phyloP scores from a whole-genome alignment of 1,140 invertebrate genomes.

The Tribolium madens region DNA sequence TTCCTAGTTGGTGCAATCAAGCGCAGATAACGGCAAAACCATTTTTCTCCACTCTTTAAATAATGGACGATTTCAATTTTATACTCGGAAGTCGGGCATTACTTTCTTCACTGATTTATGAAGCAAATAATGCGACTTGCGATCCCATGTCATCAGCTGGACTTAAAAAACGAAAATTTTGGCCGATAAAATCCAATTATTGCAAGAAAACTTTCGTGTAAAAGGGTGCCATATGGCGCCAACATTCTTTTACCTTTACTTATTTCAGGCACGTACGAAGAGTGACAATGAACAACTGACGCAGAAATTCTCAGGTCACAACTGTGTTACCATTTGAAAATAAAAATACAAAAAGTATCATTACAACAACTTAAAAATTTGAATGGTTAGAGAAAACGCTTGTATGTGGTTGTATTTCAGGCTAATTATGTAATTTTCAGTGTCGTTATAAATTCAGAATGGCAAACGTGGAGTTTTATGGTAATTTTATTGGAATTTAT shows the following conservation, averaged over 20 bases:
- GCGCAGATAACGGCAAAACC: slow-evolving; percentile 6
- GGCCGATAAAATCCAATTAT: slow-evolving; percentile 2
- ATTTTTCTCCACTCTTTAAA: background rate
- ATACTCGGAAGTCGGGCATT: background rate
- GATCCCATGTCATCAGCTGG: background rate
- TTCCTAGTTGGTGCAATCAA: slow-evolving; percentile 4
- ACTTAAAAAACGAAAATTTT: background rate
- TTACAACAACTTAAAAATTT: slow-evolving; percentile 7
- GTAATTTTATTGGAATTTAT: slow-evolving; percentile 34
- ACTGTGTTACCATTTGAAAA: background rate
- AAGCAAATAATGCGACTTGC: no score
- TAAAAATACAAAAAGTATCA: background rate
- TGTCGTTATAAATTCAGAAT: slow-evolving; percentile 33
- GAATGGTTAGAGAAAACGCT: slow-evolving; percentile 1
- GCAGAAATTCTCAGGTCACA: background rate
- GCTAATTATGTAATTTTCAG: slow-evolving; percentile 30
- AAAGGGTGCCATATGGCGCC: slow-evolving; percentile 12
- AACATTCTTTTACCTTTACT: slow-evolving; percentile 6
- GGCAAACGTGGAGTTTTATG: slow-evolving; percentile 26
- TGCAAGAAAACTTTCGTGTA: background rate
- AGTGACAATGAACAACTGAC: slow-evolving; percentile 5
- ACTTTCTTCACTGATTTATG: background rate
- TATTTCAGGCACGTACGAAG: background rate
- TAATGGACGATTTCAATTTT: background rate
- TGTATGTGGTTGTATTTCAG: slow-evolving; percentile 9